Evolutionary conservation across 2,888 invertebrate genomes (phyloP), one percentile per base, ranked within the genome.

Genomic region (Choreutis nemorana): DNA sequence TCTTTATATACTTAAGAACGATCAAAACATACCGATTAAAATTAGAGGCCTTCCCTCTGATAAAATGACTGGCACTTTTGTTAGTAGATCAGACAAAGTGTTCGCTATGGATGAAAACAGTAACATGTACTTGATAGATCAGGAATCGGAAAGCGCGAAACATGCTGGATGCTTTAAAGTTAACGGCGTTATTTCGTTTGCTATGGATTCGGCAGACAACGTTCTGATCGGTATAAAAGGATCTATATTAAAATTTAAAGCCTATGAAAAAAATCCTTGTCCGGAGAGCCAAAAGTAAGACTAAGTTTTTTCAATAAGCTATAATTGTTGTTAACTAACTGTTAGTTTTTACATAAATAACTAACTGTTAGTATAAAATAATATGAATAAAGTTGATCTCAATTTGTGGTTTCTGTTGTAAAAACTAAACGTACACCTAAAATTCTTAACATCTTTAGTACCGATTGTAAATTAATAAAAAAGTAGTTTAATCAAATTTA

Each of bases 31-130:
- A 12, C 68, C 77, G 0, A 66, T 71, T 0, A 77, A 68, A 40
- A 72, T 78, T 1, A 66, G 62, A 40, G 70, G 65, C 0, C 35
- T 75, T 6, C 68, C 70, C 0, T 58, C 34, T 16, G 72, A 77
- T 37, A 67, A 59, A 42, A 66, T 72, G 59, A 67, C 66, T 0
- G 71, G 71, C 0, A 49, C 75, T 0, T 75, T 68, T 23, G 67
- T 78, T 0, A 70, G 64, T 25, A 51, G 65, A 23, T 64, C 71
- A 0, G 70, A 71, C 37, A 62, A 63, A 32, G 60, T 75, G 0
- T 78, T 51, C 13, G 75, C 62, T 0, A 75, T 77, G 73, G 75
- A 77, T 45, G 77, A 73, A 10, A 59, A 50, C 2, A 70, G 78
- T 34, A 67, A 70, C 37, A 30, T 75, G 8, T 78, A 62, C 23